A percentile compares a stretch with the other conserved stretches of the same genome.
These are phyloP conservation scores for Plodia interpunctella DNA, from an alignment of 1,140 invertebrate genomes.

Conservation along the genomic window DNA sequence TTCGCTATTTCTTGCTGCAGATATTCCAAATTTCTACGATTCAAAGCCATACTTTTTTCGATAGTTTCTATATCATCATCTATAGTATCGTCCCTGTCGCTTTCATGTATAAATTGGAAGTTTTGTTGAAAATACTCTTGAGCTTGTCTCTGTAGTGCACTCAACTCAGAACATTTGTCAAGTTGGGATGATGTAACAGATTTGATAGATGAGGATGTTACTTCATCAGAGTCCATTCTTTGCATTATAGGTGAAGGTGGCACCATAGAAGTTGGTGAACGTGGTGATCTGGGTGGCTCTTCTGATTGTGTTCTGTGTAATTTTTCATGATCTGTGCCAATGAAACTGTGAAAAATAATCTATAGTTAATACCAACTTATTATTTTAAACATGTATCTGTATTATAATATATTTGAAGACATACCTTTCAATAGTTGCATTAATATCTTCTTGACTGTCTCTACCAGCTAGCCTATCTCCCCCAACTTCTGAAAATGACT, in stretches of 20 bases:
- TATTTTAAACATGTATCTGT: no score
- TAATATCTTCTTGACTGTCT: conserved; percentile 49
- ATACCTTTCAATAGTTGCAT: conserved; percentile 58
- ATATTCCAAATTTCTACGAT: conserved; percentile 72
- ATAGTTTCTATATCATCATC: conserved; percentile 75
- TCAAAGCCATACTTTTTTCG: conserved; percentile 75
- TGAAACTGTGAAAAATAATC: conserved; percentile 48
- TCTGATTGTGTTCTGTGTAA: conserved; percentile 89
- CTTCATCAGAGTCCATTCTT: conserved; percentile 65
- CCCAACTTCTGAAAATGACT: conserved; percentile 90
- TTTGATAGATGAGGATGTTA: conserved; percentile 64
- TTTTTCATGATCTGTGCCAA: conserved; percentile 82
- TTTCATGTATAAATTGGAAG: conserved; percentile 75
- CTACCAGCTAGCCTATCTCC: conserved; percentile 65
- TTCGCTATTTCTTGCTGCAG: conserved; percentile 75
- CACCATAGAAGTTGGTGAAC: conserved; percentile 66
- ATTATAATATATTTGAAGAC: background rate
- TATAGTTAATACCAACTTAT: no score
- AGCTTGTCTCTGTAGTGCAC: conserved; percentile 60
- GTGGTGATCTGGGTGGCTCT: conserved; percentile 85
- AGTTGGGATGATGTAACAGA: conserved; percentile 63
- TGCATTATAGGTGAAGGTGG: conserved; percentile 51
- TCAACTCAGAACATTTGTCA: conserved; percentile 69
- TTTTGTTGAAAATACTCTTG: conserved; percentile 77
- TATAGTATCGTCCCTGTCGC: conserved; percentile 74